Conservation (phyloP, 2,888 invertebrate species). For the Epistrophe grossulariae region DNA sequence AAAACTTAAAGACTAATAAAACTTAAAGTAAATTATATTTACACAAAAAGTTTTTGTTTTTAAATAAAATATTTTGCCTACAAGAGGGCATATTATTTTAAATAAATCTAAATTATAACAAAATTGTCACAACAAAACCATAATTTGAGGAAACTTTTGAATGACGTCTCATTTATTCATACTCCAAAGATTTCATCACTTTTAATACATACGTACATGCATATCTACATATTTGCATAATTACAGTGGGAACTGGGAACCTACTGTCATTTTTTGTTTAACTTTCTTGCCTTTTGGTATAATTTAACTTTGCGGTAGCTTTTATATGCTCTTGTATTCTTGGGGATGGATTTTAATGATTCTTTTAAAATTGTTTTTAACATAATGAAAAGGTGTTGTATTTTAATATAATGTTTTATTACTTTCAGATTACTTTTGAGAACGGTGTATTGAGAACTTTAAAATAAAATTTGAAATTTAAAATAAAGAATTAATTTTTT, state of each 20-base stretch:
- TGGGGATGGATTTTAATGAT: slow-evolving; percentile 8
- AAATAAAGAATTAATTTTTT: background rate
- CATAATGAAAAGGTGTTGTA: background rate
- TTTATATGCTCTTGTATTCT: background rate
- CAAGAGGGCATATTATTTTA: too few relatives aligned
- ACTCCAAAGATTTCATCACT: slow-evolving; percentile 7
- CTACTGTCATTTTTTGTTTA: background rate
- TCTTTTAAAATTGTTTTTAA: slow-evolving; percentile 19
- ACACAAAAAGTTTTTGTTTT: too few relatives aligned
- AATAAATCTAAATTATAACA: background rate
- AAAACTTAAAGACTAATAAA: too few relatives aligned
- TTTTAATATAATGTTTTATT: slow-evolving; percentile 3
- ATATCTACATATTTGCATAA: background rate
- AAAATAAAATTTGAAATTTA: background rate
- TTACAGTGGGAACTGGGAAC: background rate
- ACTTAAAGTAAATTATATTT: too few relatives aligned
- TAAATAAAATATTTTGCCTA: too few relatives aligned
- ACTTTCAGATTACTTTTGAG: background rate
- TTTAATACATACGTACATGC: background rate
- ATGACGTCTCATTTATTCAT: background rate
- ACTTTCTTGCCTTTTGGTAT: background rate
- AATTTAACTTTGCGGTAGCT: background rate
- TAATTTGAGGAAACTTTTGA: background rate
- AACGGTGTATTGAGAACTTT: background rate
- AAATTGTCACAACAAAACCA: background rate